A percentile compares a stretch with the other conserved stretches of the same genome.
Conservation (phyloP, 2,113 vertebrate genomes). For the Chionis minor region DNA sequence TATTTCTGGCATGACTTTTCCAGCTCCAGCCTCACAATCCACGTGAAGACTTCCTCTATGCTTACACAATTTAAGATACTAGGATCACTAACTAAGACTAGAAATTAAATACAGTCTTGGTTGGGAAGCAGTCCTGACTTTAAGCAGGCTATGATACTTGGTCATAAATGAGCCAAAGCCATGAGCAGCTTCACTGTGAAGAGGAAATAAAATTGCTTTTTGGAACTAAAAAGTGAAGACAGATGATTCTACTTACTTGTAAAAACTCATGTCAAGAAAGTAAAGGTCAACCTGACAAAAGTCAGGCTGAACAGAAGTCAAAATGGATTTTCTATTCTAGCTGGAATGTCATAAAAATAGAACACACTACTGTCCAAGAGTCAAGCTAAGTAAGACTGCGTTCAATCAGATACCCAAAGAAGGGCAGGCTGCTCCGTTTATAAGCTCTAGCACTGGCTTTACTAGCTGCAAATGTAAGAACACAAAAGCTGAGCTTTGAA, state of each 20-base stretch:
- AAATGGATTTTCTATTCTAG: background rate
- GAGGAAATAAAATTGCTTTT: background rate
- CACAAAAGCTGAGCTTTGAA: background rate
- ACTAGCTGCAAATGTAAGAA: background rate
- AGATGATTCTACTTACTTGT: background rate
- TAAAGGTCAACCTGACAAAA: background rate
- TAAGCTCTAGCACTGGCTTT: background rate
- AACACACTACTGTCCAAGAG: background rate
- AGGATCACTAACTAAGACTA: background rate
- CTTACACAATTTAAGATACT: background rate
- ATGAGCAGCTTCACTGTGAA: background rate
- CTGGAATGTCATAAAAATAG: background rate
- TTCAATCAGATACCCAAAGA: background rate
- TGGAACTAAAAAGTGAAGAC: rapidly evolving
- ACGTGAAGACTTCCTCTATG: background rate
- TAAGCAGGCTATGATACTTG: background rate
- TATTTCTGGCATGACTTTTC: background rate
- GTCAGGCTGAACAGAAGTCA: background rate
- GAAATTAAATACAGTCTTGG: background rate
- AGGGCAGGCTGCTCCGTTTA: background rate
- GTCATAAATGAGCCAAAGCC: background rate
- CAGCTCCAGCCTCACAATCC: background rate
- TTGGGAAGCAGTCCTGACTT: background rate
- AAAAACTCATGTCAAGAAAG: background rate
- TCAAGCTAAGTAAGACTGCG: background rate